These are phyloP conservation scores for Clarias fuscus DNA, from an alignment of 2,797 vertebrate species.

Conservation along the genomic window DNA sequence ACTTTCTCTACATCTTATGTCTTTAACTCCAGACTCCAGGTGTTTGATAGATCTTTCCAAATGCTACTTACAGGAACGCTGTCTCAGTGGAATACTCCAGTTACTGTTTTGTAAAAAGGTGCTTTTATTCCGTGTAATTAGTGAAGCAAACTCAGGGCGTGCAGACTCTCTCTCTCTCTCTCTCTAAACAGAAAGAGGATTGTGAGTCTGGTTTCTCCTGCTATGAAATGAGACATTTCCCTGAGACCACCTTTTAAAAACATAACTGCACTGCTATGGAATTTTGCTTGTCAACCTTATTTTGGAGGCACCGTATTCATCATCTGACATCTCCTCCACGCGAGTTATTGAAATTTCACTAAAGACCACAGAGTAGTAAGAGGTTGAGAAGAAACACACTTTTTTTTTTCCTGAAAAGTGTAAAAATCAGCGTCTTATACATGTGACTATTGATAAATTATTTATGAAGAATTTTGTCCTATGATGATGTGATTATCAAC, in stretches of 20 bases:
- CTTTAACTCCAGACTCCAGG: constrained; percentile 40
- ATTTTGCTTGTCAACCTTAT: constrained; percentile 47
- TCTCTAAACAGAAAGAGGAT: constrained; percentile 50
- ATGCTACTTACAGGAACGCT: constrained; percentile 58
- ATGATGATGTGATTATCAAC: background rate
- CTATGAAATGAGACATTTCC: constrained; percentile 53
- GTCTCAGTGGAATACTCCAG: constrained; percentile 60
- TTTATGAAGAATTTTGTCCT: background rate
- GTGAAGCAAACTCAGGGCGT: constrained; percentile 52
- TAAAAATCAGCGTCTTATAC: background rate
- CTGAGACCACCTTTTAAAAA: constrained; percentile 46
- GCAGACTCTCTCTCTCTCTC: constrained; percentile 17
- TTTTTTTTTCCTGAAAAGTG: background rate
- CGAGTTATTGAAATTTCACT: constrained; percentile 10
- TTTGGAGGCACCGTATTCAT: constrained; percentile 41
- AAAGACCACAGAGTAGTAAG: background rate
- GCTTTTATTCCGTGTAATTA: constrained; percentile 62
- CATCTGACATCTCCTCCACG: constrained; percentile 14
- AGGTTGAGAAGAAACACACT: no score
- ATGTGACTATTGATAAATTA: background rate
- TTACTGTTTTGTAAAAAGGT: constrained; percentile 66
- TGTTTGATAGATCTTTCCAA: constrained; percentile 53
- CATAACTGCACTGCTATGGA: constrained; percentile 46
- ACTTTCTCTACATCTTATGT: constrained; percentile 33
- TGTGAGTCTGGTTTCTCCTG: constrained; percentile 45